Conservation (phyloP, 2,888 invertebrate genomes). For the Phengaris arion region DNA sequence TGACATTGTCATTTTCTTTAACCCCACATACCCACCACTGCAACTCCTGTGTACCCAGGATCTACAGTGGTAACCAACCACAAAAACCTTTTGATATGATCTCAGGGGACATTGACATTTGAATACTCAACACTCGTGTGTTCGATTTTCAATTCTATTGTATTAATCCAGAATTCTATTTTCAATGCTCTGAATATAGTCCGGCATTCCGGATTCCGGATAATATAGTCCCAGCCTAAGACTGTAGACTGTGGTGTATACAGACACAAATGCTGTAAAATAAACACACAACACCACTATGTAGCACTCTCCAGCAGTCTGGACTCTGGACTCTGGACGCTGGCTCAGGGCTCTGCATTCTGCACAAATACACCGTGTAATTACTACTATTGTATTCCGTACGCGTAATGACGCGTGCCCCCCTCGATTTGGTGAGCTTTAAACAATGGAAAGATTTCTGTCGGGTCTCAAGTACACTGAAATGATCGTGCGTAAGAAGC, state of each 20-base stretch:
- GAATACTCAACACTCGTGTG: too few relatives aligned
- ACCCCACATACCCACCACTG: too few relatives aligned
- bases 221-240: too few relatives aligned
- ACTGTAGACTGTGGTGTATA: not conserved
- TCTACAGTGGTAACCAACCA: too few relatives aligned
- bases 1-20: too few relatives aligned
- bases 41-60: too few relatives aligned
- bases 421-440: conserved; percentile 39
- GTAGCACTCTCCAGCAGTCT: not conserved
- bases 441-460: conserved; percentile 37
- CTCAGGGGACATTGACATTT: too few relatives aligned
- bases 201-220: too few relatives aligned
- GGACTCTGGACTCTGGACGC: not conserved
- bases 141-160: too few relatives aligned
- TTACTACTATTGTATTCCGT: conserved; percentile 46
- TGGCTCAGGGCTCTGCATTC: not conserved
- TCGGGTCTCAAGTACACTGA: not conserved
- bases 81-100: too few relatives aligned
- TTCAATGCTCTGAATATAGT: too few relatives aligned
- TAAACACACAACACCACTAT: not conserved
- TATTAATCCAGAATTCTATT: too few relatives aligned
- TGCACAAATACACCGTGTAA: conserved; percentile 35
- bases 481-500: not conserved
- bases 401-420: conserved; percentile 39
- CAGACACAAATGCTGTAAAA: not conserved